Conservation (phyloP, 2,797 vertebrate genomes). For the Antennarius maculatus region DNA sequence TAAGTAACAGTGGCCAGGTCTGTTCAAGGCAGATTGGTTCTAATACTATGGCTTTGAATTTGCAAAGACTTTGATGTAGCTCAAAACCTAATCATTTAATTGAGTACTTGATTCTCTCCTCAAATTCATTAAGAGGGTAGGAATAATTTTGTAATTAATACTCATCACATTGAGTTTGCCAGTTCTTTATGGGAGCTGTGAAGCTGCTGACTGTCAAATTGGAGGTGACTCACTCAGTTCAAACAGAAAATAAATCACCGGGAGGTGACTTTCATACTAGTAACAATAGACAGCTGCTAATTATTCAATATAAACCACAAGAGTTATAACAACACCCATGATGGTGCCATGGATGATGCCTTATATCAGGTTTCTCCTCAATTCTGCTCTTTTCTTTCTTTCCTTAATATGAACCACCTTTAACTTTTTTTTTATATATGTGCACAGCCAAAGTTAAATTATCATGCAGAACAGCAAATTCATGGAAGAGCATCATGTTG, state of each 20-base stretch:
- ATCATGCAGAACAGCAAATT: no score
- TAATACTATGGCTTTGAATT: no score
- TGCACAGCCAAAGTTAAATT: no score
- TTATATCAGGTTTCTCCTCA: no score
- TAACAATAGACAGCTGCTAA: constrained; percentile 32
- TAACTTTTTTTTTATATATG: no score
- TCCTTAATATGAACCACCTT: neutral
- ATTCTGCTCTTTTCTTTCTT: neutral
- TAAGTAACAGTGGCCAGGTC: constrained; percentile 78
- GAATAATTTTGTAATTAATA: constrained; percentile 77
- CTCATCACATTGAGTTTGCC: constrained; percentile 55
- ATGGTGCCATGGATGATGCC: no score
- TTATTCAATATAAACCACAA: constrained; percentile 37
- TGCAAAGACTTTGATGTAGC: constrained; percentile 70
- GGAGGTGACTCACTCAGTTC: constrained; percentile 66
- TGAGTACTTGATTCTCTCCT: constrained; percentile 79
- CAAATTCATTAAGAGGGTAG: constrained; percentile 78
- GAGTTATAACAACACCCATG: constrained; percentile 25
- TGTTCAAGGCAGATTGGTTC: constrained; percentile 74
- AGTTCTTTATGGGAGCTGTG: constrained; percentile 57
- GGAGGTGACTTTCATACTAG: constrained; percentile 60
- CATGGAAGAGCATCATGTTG: no score
- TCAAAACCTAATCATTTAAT: constrained; percentile 81
- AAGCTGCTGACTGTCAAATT: constrained; percentile 59
- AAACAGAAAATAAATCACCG: constrained; percentile 51